Percentiles rank a stretch among this genome's conserved stretches.
Evolutionary conservation across 1,140 invertebrate genomes (phyloP).

Genomic region (Hycleus cichorii): DNA sequence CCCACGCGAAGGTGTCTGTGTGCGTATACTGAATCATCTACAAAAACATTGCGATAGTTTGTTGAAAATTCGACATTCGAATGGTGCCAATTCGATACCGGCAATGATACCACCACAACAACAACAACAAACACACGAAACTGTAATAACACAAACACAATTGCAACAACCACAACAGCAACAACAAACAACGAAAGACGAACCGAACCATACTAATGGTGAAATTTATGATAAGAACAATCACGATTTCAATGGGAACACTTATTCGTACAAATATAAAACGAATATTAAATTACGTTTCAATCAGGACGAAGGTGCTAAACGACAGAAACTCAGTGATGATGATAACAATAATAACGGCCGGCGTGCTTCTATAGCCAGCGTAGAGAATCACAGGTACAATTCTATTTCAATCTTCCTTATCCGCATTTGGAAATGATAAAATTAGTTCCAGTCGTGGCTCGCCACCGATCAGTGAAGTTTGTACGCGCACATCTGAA

Average conservation of each 20-base stretch:
- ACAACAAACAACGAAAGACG: background rate
- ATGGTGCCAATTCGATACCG: background rate
- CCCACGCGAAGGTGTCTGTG: conserved; percentile 70
- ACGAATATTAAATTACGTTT: conserved; percentile 90
- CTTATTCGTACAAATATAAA: conserved; percentile 78
- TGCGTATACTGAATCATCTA: conserved; percentile 73
- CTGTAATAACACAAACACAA: conserved; percentile 4
- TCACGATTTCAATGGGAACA: conserved; percentile 12
- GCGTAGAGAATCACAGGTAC: conserved; percentile 35
- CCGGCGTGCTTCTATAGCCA: conserved; percentile 29
- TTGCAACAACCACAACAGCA: background rate
- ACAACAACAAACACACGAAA: background rate
- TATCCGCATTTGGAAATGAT: background rate
- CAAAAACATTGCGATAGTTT: conserved; percentile 74
- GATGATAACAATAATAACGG: conserved; percentile 9
- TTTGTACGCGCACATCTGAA: conserved; percentile 31
- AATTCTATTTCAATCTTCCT: conserved; percentile 2
- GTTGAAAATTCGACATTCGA: conserved; percentile 28
- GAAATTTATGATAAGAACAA: background rate
- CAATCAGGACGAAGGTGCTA: conserved; percentile 37
- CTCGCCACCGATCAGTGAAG: conserved; percentile 34
- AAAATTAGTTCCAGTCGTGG: conserved; percentile 31
- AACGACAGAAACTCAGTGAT: conserved; percentile 24
- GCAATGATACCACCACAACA: background rate
- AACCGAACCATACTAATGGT: background rate